Evolutionary conservation across 2,113 vertebrate species (phyloP), one percentile per base, ranked within the genome.

Genomic region (Podarcis muralis): DNA sequence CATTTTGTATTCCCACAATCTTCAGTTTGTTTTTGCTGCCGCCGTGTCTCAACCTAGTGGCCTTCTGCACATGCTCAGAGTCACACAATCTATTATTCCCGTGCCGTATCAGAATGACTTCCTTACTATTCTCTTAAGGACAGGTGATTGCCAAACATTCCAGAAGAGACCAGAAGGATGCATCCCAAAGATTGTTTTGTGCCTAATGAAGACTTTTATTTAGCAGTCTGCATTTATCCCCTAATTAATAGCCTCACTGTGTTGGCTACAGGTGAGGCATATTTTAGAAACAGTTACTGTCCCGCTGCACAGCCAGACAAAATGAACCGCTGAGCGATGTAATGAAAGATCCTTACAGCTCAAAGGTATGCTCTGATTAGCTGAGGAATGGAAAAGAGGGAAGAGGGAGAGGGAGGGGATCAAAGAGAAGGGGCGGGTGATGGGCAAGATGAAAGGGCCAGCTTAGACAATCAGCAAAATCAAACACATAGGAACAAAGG

Each of bases 201-300:
- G n/a, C n/a, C 40, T 83, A 83, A 88, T 68, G 59, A 83, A 71
- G 12, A 37, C 71, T 66, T 71, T 83, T 83, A 77, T 57, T 75
- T 76, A 77, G 83, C 83, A 68, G 83, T 77, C 62, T 53, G 30
- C 74, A 69, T 27, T 35, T 57, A 77, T 57, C 72, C 23, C 72
- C 81, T 83, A 65, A 84, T 88, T 78, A 78, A 88, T 68, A 77
- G 81, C 37, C 62, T 68, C 37, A n/a, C 27, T 48, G 62, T 68
- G 81, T 35, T 77, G 62, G n/a, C 62, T 76, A 27, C 74, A 77
- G 87, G 62, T 88, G 82, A 87, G 40, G 59, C 62, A 83, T 68
- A 77, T 83, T 83, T 88, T 77, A 76, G 77, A 32, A 87, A 40
- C 78, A 74, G 30, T 77, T 83, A n/a, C 59, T 37, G 37, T 43